A percentile compares a stretch with the other conserved stretches of the same genome.
Evolutionary conservation across 1,140 invertebrate species (phyloP).

Genomic region (Drosophila miranda): DNA sequence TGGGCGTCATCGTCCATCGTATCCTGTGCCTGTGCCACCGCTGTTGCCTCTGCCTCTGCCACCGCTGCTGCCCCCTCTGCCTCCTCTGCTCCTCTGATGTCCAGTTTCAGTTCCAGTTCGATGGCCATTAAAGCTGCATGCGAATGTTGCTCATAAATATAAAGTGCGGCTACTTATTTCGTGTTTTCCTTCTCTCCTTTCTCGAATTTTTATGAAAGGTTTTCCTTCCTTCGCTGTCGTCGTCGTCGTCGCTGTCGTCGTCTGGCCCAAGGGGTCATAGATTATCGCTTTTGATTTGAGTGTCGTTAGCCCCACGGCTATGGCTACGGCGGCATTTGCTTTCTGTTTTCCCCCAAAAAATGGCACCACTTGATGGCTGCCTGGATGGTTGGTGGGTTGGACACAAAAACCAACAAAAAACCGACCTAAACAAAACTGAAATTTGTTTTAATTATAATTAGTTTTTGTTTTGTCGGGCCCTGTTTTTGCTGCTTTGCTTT

Average conservation of each 20-base stretch:
- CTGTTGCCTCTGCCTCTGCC: background rate
- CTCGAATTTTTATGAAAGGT: constrained; percentile 55
- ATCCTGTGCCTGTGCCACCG: background rate
- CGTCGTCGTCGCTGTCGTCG: constrained; percentile 15
- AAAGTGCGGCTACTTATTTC: constrained; percentile 67
- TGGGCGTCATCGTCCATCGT: constrained; percentile 46
- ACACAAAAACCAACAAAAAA: constrained; percentile 4
- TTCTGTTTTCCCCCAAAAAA: constrained; percentile 36
- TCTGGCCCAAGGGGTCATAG: constrained; percentile 49
- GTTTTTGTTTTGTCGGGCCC: constrained; percentile 24
- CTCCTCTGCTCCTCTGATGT: constrained; percentile 44
- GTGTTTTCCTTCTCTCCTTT: background rate
- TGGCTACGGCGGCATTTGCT: constrained; percentile 9
- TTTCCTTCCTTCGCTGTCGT: constrained; percentile 21
- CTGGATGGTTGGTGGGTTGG: background rate
- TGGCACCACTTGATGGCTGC: constrained; percentile 39
- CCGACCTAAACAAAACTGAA: constrained; percentile 35
- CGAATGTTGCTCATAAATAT: constrained; percentile 69
- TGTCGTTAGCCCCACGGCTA: constrained; percentile 51
- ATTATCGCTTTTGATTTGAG: constrained; percentile 71
- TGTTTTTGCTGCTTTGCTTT: background rate
- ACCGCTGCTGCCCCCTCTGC: constrained; percentile 29
- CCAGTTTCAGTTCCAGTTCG: constrained; percentile 48
- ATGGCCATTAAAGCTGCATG: constrained; percentile 71
- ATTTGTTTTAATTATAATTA: constrained; percentile 66